Conservation (phyloP, 2,797 vertebrate genomes). For the Sebastes umbrosus region DNA sequence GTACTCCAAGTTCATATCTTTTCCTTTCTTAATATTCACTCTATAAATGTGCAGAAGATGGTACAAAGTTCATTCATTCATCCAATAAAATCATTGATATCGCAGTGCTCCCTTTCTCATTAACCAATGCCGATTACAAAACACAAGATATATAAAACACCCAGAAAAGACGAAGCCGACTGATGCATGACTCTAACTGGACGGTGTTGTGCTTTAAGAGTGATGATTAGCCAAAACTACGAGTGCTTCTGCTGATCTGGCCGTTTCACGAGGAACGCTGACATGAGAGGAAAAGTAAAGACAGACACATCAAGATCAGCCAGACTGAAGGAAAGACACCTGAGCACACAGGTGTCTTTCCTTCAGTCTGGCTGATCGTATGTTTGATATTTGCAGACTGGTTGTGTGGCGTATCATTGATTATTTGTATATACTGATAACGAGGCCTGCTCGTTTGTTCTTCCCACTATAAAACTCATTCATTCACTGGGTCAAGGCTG, state of each 20-base stretch:
- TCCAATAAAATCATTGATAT: not conserved
- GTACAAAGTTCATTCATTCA: not conserved
- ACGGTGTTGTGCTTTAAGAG: not conserved
- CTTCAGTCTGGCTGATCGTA: no score
- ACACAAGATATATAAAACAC: not conserved
- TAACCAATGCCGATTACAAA: not conserved
- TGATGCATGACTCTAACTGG: not conserved
- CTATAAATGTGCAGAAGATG: not conserved
- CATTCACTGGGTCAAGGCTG: not conserved
- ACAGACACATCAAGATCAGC: not conserved
- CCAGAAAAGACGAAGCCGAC: not conserved
- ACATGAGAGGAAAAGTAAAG: not conserved
- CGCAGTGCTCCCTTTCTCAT: not conserved
- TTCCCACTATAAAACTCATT: conserved; percentile 10
- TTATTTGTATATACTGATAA: not conserved
- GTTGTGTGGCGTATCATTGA: conserved; percentile 6
- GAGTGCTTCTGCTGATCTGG: not conserved
- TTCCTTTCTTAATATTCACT: not conserved
- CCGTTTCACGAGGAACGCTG: not conserved
- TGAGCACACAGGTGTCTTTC: not conserved
- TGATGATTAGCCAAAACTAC: not conserved
- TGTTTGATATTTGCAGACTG: not conserved
- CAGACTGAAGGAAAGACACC: not conserved
- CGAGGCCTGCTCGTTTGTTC: not conserved
- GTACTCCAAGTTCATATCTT: not conserved